Base-by-base conservation (phyloP, 1,140 invertebrate species). In the Ceratosolen fusciceps region DNA sequence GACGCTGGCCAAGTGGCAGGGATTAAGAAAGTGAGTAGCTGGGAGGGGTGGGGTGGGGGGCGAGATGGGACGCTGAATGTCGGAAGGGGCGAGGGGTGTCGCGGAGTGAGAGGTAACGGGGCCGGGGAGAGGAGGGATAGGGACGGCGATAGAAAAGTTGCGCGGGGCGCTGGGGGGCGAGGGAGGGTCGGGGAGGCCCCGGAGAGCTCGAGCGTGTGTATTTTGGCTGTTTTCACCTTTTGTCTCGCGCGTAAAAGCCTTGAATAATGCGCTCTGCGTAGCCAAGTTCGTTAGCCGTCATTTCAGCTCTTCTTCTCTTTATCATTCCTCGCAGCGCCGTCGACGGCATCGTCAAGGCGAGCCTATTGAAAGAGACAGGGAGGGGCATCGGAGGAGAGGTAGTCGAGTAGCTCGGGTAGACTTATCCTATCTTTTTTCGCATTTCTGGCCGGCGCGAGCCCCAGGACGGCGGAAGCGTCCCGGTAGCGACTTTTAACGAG, bases 211-310 rank as follows among this genome's bases (percentile, higher is more conserved):
- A 12, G 31, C 19, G 31, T n/a, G 31, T 65, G 60, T 37, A 65
- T 65, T 65, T 65, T 37, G 60, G 31, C 29, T 37, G 16, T 65
- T 65, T 65, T 65, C 60, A 65, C 60, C 60, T 65, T 65, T 65
- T 65, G 60, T 65, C 60, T 65, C 31, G 34, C 34, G 34, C 16
- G 67, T 47, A 43, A 68, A 39, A 68, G 39, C 19, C 39, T 26
- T 29, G 67, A 65, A 65, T 65, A 65, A 65, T 65, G 60, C 7
- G 10, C 60, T 37, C 37, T 14, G 31, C 31, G 60, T 65, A 37
- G 26, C 31, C 31, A 65, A 65, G 60, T 65, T 65, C 31, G 60
- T 65, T 37, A 65, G 60, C 31, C 60, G 31, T 65, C 60, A n/a
- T n/a, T 65, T 65, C 10, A 37, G 1, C 21, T 65, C 60, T 37